phyloP scores from a whole-genome alignment of 2,888 invertebrate species.

The Acanthoscelides obtectus region DNA sequence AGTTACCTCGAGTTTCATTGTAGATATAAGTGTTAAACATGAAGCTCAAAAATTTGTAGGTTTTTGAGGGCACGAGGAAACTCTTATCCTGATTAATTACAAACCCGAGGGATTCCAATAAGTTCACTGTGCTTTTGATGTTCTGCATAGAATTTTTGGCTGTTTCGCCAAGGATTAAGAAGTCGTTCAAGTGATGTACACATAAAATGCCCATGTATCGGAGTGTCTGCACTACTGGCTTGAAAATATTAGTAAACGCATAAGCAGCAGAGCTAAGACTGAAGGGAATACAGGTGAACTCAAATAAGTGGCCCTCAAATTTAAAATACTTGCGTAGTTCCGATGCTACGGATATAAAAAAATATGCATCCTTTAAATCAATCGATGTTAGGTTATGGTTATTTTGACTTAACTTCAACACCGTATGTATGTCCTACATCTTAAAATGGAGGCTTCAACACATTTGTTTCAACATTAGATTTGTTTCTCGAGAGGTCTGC shows the following conservation, averaged over 20 bases:
- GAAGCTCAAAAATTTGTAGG: constrained; percentile 21
- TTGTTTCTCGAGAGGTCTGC: too few species aligned
- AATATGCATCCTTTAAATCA: constrained; percentile 25
- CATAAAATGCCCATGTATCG: constrained; percentile 16
- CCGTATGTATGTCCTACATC: too few species aligned
- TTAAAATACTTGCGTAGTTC: constrained; percentile 22
- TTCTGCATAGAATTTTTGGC: constrained; percentile 1
- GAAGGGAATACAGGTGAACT: constrained; percentile 29
- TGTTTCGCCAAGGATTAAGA: constrained; percentile 15
- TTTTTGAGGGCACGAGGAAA: constrained; percentile 10
- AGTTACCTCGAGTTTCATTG: constrained; percentile 9
- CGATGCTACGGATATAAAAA: constrained; percentile 22
- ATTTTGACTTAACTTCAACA: too few species aligned
- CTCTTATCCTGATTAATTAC: constrained; percentile 18
- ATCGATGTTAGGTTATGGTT: too few species aligned
- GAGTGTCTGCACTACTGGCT: constrained; percentile 18
- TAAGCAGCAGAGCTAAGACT: constrained; percentile 23
- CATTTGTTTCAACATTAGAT: too few species aligned
- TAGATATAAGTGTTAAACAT: constrained; percentile 14
- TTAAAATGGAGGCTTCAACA: too few species aligned
- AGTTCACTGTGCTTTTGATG: not conserved
- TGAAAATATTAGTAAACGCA: constrained; percentile 29
- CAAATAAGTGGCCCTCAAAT: constrained; percentile 20
- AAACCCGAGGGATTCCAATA: constrained; percentile 9
- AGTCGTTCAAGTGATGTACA: constrained; percentile 23